Conservation (phyloP, 2,113 vertebrate genomes). For the Pimephales promelas region DNA sequence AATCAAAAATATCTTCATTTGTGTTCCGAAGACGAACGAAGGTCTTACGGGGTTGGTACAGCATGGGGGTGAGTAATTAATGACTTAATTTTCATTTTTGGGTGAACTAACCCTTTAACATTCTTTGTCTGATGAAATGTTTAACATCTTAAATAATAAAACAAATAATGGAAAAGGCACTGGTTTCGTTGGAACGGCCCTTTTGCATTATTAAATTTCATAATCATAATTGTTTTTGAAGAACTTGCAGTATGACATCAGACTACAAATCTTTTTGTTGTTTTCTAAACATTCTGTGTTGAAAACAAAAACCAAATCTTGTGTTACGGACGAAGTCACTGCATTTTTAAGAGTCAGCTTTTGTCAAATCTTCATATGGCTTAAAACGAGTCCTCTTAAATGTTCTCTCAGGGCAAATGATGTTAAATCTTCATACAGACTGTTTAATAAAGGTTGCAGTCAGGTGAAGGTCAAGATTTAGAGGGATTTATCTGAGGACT, state of each 20-base stretch:
- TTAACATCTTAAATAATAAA: neutral
- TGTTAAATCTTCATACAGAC: conserved; percentile 18
- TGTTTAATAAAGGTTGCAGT: conserved; percentile 67
- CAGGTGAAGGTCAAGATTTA: conserved; percentile 70
- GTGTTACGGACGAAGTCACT: neutral
- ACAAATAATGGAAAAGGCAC: no score
- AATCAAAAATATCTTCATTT: no score
- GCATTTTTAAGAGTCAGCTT: neutral
- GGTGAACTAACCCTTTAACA: no score
- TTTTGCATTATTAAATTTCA: neutral
- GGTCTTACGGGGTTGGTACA: no score
- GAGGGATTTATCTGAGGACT: neutral
- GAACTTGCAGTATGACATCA: no score
- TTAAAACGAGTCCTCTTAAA: neutral
- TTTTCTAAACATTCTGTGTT: neutral
- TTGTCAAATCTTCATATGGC: neutral
- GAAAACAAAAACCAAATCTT: neutral
- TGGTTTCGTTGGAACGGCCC: neutral
- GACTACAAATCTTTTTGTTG: neutral
- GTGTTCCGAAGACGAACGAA: no score
- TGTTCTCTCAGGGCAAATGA: neutral
- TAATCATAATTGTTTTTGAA: neutral
- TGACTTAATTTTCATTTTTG: no score
- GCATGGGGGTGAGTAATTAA: no score
- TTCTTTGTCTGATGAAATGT: neutral